A percentile compares a stretch with the other conserved stretches of the same genome.
These are phyloP conservation scores for Sminthurides bifidus DNA, from an alignment of 1,140 invertebrate species.

Conservation along the genomic window DNA sequence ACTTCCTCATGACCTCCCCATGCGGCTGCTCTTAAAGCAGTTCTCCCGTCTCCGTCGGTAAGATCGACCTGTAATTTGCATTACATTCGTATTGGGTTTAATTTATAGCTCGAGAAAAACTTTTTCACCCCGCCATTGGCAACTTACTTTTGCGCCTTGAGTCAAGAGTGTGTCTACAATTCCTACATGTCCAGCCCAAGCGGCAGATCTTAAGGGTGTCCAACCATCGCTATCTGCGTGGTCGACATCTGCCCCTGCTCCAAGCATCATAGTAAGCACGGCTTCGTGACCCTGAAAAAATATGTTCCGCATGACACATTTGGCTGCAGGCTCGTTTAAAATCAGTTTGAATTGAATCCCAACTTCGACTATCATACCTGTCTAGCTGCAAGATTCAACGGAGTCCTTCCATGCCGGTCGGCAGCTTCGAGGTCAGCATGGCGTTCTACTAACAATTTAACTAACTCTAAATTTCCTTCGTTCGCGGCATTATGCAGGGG, in stretches of 20 bases:
- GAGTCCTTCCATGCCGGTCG: constrained; percentile 66
- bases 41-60: constrained; percentile 79
- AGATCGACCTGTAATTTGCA: constrained; percentile 54
- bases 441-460: constrained; percentile 49
- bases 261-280: constrained; percentile 40
- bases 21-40: constrained; percentile 70
- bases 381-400: constrained; percentile 67
- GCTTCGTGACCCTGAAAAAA: constrained; percentile 49
- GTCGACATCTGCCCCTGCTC: constrained; percentile 41
- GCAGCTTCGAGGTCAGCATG: constrained; percentile 48
- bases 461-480: constrained; percentile 53
- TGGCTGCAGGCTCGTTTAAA: background rate
- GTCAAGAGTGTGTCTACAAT: constrained; percentile 58
- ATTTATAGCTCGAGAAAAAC: no score
- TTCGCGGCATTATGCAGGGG: constrained; percentile 60
- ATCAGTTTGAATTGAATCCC: background rate
- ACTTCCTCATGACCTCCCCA: constrained; percentile 84
- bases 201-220: constrained; percentile 41
- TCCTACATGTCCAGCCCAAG: constrained; percentile 45
- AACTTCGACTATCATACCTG: constrained; percentile 36
- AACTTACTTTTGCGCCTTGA: constrained; percentile 55
- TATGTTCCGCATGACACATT: background rate
- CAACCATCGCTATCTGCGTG: constrained; percentile 42
- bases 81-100: no score
- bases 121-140: no score